A percentile compares a stretch with the other conserved stretches of the same genome.
Conservation (phyloP, 2,888 invertebrate species). For the Caenorhabditis japonica region DNA sequence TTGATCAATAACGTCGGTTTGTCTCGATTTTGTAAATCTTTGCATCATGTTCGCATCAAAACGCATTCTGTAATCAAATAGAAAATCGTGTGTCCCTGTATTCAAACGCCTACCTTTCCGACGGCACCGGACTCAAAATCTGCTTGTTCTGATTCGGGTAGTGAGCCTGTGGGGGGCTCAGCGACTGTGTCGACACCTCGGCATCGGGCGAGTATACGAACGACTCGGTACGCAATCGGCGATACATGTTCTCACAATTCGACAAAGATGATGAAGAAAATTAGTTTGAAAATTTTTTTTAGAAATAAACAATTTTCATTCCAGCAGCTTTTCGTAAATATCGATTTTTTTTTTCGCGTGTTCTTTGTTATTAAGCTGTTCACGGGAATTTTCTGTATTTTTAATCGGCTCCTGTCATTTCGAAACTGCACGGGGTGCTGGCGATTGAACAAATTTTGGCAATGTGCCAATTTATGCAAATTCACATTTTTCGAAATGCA, state of each 20-base stretch:
- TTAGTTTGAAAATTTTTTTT: too few species aligned
- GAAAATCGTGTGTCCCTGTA: too few species aligned
- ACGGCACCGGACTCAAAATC: conserved; percentile 34
- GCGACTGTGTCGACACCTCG: conserved; percentile 34
- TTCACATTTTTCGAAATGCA: too few species aligned
- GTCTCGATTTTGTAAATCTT: conserved; percentile 35
- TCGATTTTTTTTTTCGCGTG: too few species aligned
- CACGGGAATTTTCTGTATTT: background rate
- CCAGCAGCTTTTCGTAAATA: too few species aligned
- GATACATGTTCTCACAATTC: too few species aligned
- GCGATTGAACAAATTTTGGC: too few species aligned
- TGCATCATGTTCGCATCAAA: conserved; percentile 17
- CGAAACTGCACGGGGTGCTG: too few species aligned
- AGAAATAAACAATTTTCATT: too few species aligned
- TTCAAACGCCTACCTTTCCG: conserved; percentile 5
- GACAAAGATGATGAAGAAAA: too few species aligned
- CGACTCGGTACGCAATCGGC: conserved; percentile 25
- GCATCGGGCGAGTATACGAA: conserved; percentile 9
- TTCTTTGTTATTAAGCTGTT: too few species aligned
- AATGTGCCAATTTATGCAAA: too few species aligned
- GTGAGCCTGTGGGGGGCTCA: conserved; percentile 14
- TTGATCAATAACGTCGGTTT: conserved; percentile 35
- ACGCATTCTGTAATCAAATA: conserved; percentile 3
- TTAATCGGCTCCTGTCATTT: background rate
- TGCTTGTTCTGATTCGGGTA: conserved; percentile 7